Conservation (phyloP, 1,140 invertebrate genomes). For the Macrocentrus cingulum region DNA sequence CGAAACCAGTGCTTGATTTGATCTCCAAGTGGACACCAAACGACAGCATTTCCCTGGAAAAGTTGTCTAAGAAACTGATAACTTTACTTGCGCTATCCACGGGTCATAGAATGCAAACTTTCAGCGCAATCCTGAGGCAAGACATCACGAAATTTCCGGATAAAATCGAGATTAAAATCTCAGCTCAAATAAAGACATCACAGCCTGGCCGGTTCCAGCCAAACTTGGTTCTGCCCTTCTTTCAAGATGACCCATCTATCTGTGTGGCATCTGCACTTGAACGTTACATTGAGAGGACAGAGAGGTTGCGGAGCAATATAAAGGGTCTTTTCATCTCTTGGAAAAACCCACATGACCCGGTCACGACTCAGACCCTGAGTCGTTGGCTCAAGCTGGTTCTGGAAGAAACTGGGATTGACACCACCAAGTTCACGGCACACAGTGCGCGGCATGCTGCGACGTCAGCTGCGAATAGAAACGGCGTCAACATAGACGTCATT, state of each 20-base stretch:
- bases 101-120: conserved; percentile 28
- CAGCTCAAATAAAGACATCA: not conserved
- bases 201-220: no score
- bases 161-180: conserved; percentile 14
- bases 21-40: conserved; percentile 8
- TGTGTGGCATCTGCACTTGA: not conserved
- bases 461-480: no score
- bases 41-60: conserved; percentile 25
- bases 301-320: not conserved
- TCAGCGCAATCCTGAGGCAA: conserved; percentile 12
- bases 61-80: conserved; percentile 31
- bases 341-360: not conserved
- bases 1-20: conserved; percentile 30
- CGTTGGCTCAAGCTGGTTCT: not conserved
- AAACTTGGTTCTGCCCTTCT: no score
- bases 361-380: not conserved
- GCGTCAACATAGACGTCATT: not conserved
- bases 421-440: no score
- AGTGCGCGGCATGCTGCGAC: no score
- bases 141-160: conserved; percentile 10
- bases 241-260: no score
- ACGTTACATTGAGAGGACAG: not conserved
- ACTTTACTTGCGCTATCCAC: conserved; percentile 31
- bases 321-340: not conserved
- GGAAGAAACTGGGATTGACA: not conserved